phyloP scores from a whole-genome alignment of 2,113 vertebrate genomes.

The Brachionichthys hirsutus region DNA sequence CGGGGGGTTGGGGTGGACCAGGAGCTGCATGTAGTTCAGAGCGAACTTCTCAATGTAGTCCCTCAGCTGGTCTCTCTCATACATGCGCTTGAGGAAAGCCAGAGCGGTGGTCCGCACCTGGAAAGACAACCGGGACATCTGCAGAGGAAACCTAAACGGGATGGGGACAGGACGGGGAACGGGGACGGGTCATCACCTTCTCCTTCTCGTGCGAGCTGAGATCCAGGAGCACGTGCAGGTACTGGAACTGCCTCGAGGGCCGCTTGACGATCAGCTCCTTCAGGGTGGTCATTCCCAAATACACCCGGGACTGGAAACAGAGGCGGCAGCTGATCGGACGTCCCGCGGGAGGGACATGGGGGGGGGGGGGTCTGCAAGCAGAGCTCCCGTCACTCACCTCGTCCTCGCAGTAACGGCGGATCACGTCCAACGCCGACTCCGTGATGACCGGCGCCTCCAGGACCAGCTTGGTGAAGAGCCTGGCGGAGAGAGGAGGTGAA shows the following conservation, averaged over 20 bases:
- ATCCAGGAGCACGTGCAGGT: constrained; percentile 90
- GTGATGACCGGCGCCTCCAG: constrained; percentile 92
- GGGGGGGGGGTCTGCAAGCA: background rate
- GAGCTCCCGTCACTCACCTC: constrained; percentile 76
- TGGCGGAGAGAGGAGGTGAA: constrained; percentile 45
- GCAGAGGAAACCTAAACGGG: too few relatives aligned
- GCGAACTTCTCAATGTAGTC: constrained; percentile 95
- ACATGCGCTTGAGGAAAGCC: constrained; percentile 91
- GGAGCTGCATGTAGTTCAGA: constrained; percentile 93
- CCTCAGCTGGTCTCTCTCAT: constrained; percentile 90
- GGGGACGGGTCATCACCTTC: constrained; percentile 77
- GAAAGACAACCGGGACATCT: constrained; percentile 40
- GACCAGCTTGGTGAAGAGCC: constrained; percentile 92
- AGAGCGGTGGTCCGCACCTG: constrained; percentile 91
- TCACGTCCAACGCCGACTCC: constrained; percentile 89
- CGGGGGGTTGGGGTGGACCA: constrained; percentile 93
- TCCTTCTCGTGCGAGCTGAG: constrained; percentile 95
- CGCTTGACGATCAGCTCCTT: constrained; percentile 92
- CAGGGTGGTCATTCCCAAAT: constrained; percentile 91
- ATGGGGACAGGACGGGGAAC: constrained; percentile 17
- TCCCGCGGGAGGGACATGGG: rapidly evolving
- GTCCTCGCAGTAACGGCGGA: constrained; percentile 92
- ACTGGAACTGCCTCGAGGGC: constrained; percentile 91
- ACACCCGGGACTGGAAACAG: constrained; percentile 85
- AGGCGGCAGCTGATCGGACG: background rate